phyloP scores from a whole-genome alignment of 2,888 invertebrate genomes.

The Anagyrus pseudococci region DNA sequence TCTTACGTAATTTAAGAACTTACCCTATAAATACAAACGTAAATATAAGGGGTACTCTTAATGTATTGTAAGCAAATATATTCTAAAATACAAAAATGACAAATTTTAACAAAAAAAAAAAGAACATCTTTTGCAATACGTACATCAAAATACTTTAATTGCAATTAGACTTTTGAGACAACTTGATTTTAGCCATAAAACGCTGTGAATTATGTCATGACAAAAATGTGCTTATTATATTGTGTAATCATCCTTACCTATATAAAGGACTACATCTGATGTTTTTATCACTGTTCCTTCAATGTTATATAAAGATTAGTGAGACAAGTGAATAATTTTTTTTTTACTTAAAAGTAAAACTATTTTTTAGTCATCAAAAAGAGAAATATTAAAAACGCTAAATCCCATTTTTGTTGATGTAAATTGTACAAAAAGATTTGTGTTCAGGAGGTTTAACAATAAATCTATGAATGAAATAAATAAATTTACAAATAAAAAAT shows the following conservation, averaged over 20 bases:
- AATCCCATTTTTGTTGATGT: background rate
- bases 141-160: background rate
- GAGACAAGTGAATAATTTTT: conserved; percentile 6
- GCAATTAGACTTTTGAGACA: background rate
- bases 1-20: too few species aligned
- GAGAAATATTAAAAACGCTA: background rate
- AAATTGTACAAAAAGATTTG: conserved; percentile 1
- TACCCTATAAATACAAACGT: background rate
- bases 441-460: background rate
- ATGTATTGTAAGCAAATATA: background rate
- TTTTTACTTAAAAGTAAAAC: conserved; percentile 3
- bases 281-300: conserved; percentile 8
- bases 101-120: background rate
- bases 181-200: background rate
- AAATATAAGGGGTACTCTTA: background rate
- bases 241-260: conserved; percentile 1
- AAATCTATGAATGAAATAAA: conserved; percentile 16
- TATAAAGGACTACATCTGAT: background rate
- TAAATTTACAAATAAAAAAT: conserved; percentile 6
- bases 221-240: conserved; percentile 9
- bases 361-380: background rate
- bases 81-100: conserved; percentile 1
- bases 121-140: conserved; percentile 4
- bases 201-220: conserved; percentile 12
- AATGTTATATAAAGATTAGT: background rate